Evolutionary conservation across 2,797 vertebrate genomes (phyloP).

Genomic region (Hylomyscus alleni): DNA sequence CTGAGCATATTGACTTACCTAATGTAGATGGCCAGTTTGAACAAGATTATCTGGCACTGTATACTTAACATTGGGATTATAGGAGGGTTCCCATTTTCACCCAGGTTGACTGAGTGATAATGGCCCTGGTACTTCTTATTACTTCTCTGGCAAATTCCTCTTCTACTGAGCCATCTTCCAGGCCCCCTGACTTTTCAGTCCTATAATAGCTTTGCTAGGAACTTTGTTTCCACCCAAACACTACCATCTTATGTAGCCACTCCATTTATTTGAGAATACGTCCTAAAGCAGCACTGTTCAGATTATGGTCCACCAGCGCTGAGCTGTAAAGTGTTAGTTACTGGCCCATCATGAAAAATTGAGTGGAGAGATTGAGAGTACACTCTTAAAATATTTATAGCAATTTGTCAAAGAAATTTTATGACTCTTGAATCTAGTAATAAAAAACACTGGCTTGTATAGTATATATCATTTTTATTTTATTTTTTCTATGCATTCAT

Average conservation of each 20-base stretch:
- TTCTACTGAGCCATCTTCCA: background rate
- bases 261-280: background rate
- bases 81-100: background rate
- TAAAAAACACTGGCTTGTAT: constrained; percentile 62
- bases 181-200: background rate
- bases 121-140: rapidly evolving
- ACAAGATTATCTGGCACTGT: too few species aligned
- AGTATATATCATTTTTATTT: constrained; percentile 72
- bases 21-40: background rate
- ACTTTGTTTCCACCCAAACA: background rate
- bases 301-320: constrained; percentile 35
- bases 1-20: background rate
- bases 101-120: background rate
- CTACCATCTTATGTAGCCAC: constrained; percentile 20
- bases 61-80: background rate
- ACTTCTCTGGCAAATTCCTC: background rate
- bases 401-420: constrained; percentile 76
- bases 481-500: constrained; percentile 72
- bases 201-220: background rate
- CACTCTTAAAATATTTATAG: constrained; percentile 77
- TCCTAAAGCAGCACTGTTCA: constrained; percentile 33
- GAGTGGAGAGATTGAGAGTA: constrained; percentile 62
- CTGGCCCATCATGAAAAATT: constrained; percentile 59
- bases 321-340: constrained; percentile 63
- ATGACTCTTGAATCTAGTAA: constrained; percentile 71